Base-by-base conservation (phyloP, 2,113 vertebrate genomes). In the Protomyctophum bolini region DNA sequence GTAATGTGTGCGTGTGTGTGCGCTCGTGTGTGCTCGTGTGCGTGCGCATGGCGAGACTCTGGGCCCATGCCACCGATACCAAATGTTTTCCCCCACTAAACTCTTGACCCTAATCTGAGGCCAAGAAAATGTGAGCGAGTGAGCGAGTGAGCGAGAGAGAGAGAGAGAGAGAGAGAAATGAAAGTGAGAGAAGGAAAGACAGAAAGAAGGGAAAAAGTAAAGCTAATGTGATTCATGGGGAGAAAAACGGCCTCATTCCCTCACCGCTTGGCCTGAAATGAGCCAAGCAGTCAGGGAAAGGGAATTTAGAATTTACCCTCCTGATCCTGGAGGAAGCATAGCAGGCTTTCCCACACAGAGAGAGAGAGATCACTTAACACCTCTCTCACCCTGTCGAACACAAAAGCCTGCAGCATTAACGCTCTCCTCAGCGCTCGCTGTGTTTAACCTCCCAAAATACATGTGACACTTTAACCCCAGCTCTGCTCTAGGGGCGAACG, bases 61-160 rank as follows among this genome's bases (percentile, higher is more conserved):
- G 87, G 90, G 91, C 90, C 85, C 0, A 82, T 87, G 90, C 90
- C 90, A 90, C 87, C 21, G 50, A 77, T 86, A 91, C 84, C 82
- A 87, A 92, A 91, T 90, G 89, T 90, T 91, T 88, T 91, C 86
- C 87, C 89, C 91, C 87, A 91, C 88, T 92, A 92, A 92, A 93
- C 92, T 92, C 83, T 82, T 91, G 91, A 93, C 92, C 91, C 84
- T 86, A 88, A 83, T 90, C 83, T 87, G 82, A 82, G 86, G 88
- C 91, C 89, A 90, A 92, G 85, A 87, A 81, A 74, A 76, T 65
- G 59, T 54, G 56, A 58, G 48, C 60, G 63, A 74, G 76, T 81
- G 75, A 81, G 77, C 75, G 81, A 33, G 47, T 6, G 58, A 59
- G 70, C 55, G 58, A 77, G 80, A 81, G 60, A 66, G 54, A 11